Evolutionary conservation across 2,888 invertebrate species (phyloP).

Genomic region (Acrobasis repandana): DNA sequence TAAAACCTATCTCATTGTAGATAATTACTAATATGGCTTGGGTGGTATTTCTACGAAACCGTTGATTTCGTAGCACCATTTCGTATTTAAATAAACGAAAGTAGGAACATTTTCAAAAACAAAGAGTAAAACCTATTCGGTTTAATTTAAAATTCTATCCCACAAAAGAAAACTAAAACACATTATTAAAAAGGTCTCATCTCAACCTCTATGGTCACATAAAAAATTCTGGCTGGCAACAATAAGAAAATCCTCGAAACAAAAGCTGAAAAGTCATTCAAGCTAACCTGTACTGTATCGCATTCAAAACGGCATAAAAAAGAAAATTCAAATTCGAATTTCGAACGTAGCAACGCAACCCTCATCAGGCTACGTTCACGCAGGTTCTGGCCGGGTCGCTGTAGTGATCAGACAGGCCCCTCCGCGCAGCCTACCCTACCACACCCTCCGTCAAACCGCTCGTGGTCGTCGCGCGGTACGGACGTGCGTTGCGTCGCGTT

Average conservation of each 20-base stretch:
- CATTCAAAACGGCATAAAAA: conserved; percentile 24
- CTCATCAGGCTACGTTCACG: conserved; percentile 42
- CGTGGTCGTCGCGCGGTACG: conserved; percentile 45
- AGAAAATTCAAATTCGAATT: conserved; percentile 25
- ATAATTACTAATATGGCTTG: too few species aligned
- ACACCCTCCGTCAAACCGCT: conserved; percentile 52
- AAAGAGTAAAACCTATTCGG: too few species aligned
- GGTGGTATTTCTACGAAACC: too few species aligned
- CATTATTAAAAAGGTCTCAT: background rate
- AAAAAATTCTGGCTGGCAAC: background rate
- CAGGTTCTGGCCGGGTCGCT: conserved; percentile 65
- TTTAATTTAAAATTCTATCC: background rate
- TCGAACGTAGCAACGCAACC: conserved; percentile 41
- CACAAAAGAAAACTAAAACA: background rate
- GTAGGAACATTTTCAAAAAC: too few species aligned
- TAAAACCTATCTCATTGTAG: too few species aligned
- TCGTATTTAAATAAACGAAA: too few species aligned
- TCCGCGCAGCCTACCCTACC: conserved; percentile 45
- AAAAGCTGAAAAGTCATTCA: background rate
- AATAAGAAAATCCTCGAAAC: conserved; percentile 1
- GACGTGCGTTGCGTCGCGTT: conserved; percentile 40
- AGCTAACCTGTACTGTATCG: conserved; percentile 11
- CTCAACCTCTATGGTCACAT: background rate
- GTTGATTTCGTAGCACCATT: too few species aligned
- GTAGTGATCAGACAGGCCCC: conserved; percentile 61